Conservation (phyloP, 2,888 invertebrate species). For the Ommatoiulus sabulosus region DNA sequence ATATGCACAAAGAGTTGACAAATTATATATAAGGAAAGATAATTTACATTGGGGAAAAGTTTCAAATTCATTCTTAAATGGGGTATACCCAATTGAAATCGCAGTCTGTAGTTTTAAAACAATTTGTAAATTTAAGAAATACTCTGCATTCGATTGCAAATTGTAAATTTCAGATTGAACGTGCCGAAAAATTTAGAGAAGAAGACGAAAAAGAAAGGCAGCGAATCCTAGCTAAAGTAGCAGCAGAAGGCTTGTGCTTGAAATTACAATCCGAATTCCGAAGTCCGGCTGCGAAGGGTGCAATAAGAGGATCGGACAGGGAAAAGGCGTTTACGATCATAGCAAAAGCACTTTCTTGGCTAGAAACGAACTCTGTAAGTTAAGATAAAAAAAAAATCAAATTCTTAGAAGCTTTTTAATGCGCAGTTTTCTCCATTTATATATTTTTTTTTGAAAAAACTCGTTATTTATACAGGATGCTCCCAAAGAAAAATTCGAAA, state of each 20-base stretch:
- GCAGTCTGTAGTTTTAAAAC: too few relatives aligned
- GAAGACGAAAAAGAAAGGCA: background rate
- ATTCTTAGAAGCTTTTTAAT: background rate
- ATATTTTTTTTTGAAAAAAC: too few relatives aligned
- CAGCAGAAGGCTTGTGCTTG: background rate
- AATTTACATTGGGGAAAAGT: too few relatives aligned
- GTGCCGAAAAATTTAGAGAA: background rate
- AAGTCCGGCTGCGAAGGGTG: background rate
- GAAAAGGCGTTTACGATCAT: background rate
- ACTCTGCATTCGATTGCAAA: background rate
- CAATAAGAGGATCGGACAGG: background rate
- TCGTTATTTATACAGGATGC: too few relatives aligned
- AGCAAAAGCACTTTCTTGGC: constrained; percentile 9
- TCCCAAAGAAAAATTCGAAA: too few relatives aligned
- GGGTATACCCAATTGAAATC: too few relatives aligned
- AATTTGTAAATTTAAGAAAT: background rate
- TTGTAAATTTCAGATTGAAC: background rate
- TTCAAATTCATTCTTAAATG: too few relatives aligned
- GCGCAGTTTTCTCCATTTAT: background rate
- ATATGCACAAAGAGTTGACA: too few relatives aligned
- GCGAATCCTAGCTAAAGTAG: background rate
- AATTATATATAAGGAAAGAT: too few relatives aligned
- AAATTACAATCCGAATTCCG: background rate
- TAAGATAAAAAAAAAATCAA: background rate
- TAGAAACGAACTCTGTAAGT: background rate